Conservation (phyloP, 2,888 invertebrate genomes). For the Dryobotodes eremita region DNA sequence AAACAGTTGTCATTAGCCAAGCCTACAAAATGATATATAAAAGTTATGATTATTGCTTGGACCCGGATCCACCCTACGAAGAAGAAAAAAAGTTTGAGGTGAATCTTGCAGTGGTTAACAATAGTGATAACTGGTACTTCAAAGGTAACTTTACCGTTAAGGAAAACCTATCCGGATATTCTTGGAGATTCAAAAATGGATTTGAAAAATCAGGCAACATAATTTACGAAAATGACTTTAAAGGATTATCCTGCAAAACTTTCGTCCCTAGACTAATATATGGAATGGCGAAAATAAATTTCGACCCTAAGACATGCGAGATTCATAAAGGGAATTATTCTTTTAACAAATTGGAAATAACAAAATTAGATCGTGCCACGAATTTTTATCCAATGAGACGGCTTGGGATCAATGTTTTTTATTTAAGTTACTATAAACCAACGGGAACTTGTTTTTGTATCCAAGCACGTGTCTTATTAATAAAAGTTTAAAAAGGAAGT, state of each 20-base stretch:
- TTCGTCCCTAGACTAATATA: slow-evolving; percentile 38
- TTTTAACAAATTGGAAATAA: slow-evolving; percentile 40
- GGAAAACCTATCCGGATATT: slow-evolving; percentile 22
- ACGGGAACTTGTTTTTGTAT: slow-evolving; percentile 32
- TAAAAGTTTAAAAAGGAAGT: slow-evolving; percentile 2
- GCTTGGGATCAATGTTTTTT: slow-evolving; percentile 25
- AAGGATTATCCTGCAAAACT: slow-evolving; percentile 33
- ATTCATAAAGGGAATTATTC: slow-evolving; percentile 32
- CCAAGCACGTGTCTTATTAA: slow-evolving; percentile 2
- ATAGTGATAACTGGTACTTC: neutral
- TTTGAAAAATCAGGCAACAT: slow-evolving; percentile 13
- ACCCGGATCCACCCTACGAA: slow-evolving; percentile 33
- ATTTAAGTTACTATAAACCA: slow-evolving; percentile 35
- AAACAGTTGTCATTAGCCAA: neutral
- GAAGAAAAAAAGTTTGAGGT: neutral
- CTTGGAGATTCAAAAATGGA: slow-evolving; percentile 40
- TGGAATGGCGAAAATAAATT: slow-evolving; percentile 28
- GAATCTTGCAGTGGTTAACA: slow-evolving; percentile 15
- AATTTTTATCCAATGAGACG: slow-evolving; percentile 10
- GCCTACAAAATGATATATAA: slow-evolving; percentile 16
- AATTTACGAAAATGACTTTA: slow-evolving; percentile 19
- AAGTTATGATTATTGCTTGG: slow-evolving; percentile 7
- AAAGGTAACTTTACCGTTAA: slow-evolving; percentile 20
- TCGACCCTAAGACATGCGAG: slow-evolving; percentile 40
- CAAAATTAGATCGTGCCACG: slow-evolving; percentile 27